Base-by-base conservation (phyloP, 2,113 vertebrate genomes). In the Lota lota region DNA sequence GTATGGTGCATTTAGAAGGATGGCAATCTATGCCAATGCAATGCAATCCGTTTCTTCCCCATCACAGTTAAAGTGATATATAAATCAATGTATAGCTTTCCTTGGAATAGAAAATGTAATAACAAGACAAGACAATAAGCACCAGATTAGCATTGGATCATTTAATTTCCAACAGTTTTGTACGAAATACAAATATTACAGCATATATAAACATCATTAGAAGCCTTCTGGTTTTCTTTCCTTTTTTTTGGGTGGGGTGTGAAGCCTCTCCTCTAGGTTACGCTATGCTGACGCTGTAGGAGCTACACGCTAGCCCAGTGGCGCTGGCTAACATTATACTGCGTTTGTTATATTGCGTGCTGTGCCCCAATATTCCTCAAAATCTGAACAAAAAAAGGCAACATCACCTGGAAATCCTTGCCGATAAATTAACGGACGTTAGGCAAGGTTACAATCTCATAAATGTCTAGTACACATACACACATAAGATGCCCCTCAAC, bases 101-200 rank as follows among this genome's bases (percentile, higher is more conserved):
- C 40, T 12, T 8, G 10, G 40, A 47, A 47, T 14, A 0, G 40
- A 47, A 12, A 12, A 47, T 47, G 8, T 1, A 47, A 12, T 47
- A 47, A 47, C 40, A 2, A 47, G 40, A 47, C 40, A 11, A 47
- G 40, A 47, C 40, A 47, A 47, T 67, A 57, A 24, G 67, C 33
- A 51, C 63, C 67, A 69, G 67, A 82, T 67, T 60, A 24, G 67
- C 33, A 51, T 65, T 65, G 69, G 67, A 82, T 59, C 11, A 8
- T 88, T 90, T 90, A 85, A 78, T 56, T 90, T 76, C 56, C 61
- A 74, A 76, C 68, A 73, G 68, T 18, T 80, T 64, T 36, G 62
- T 83, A 80, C 76, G 80, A 83, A 84, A 84, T 79, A 74, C 77
- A 68, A 67, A 76, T 73, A 81, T 83, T 80, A 81, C 75, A 86